A percentile compares a stretch with the other conserved stretches of the same genome.
Evolutionary conservation across 1,140 invertebrate species (phyloP).

Genomic region (Popillia japonica): DNA sequence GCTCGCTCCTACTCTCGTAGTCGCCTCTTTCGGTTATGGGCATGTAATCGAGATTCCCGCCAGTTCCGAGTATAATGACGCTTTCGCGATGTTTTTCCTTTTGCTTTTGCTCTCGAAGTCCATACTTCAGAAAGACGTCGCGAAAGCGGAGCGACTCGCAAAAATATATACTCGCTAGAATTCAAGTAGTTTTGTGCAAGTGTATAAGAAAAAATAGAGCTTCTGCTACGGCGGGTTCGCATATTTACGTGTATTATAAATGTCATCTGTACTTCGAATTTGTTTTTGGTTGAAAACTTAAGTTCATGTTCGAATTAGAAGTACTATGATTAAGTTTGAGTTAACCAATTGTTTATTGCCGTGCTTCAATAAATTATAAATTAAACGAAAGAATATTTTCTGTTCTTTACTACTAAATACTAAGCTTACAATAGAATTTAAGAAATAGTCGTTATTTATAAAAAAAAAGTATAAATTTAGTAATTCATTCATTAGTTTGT

Average conservation of each 20-base stretch:
- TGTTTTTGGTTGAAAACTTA: not conserved
- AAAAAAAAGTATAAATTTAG: too few species aligned
- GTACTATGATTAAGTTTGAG: too few species aligned
- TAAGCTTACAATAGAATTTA: too few species aligned
- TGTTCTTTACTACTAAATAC: too few species aligned
- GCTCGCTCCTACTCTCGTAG: not conserved
- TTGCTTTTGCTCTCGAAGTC: not conserved
- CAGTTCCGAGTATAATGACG: conserved; percentile 3
- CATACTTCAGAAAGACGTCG: not conserved
- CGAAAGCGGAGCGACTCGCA: not conserved
- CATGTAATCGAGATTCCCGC: not conserved
- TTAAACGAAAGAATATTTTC: too few species aligned
- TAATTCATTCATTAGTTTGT: too few species aligned
- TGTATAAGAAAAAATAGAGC: not conserved
- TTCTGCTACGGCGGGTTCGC: not conserved
- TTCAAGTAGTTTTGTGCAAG: not conserved
- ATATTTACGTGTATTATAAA: too few species aligned
- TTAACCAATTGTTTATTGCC: too few species aligned
- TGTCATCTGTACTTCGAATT: not conserved
- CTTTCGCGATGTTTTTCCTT: conserved; percentile 14
- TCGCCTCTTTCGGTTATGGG: not conserved
- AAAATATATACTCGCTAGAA: not conserved
- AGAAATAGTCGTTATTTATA: too few species aligned
- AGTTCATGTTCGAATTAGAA: too few species aligned
- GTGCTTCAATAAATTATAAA: too few species aligned